Evolutionary conservation across 1,140 invertebrate species (phyloP).

Genomic region (Dendroctonus ponderosae): DNA sequence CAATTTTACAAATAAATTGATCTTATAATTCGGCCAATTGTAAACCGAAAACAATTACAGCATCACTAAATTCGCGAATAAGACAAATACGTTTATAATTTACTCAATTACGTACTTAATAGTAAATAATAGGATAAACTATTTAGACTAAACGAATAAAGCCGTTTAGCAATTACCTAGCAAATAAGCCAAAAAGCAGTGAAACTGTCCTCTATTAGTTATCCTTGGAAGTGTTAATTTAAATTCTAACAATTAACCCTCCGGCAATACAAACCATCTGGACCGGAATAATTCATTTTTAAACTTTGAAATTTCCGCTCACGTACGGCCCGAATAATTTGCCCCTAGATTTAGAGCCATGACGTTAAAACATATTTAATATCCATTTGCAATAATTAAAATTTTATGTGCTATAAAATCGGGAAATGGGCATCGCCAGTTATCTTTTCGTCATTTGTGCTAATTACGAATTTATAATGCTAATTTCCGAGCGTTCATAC

Average conservation of each 20-base stretch:
- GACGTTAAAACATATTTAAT: conserved; percentile 22
- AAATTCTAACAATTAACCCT: conserved; percentile 16
- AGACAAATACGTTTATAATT: too few relatives aligned
- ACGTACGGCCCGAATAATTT: conserved; percentile 17
- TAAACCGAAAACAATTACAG: too few relatives aligned
- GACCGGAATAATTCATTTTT: conserved; percentile 17
- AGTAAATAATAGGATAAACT: too few relatives aligned
- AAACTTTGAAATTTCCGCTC: conserved; percentile 21
- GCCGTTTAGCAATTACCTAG: too few relatives aligned
- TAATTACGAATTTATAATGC: neutral
- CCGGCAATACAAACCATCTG: conserved; percentile 15
- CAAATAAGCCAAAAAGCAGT: too few relatives aligned
- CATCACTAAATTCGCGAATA: too few relatives aligned
- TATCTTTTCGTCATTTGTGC: conserved; percentile 12
- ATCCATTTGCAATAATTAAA: conserved; percentile 18
- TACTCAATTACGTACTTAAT: too few relatives aligned
- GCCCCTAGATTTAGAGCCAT: conserved; percentile 13
- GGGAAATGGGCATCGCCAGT: conserved; percentile 5
- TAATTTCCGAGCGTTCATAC: too few relatives aligned
- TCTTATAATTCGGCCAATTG: too few relatives aligned
- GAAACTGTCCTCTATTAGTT: conserved; percentile 5
- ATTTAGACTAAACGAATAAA: too few relatives aligned
- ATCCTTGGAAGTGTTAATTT: conserved; percentile 16
- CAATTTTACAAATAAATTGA: too few relatives aligned
- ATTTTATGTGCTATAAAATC: conserved; percentile 14